A percentile compares a stretch with the other conserved stretches of the same genome.
These are phyloP conservation scores for Luperina nickerlii DNA, from an alignment of 2,888 invertebrate species.

Conservation along the genomic window DNA sequence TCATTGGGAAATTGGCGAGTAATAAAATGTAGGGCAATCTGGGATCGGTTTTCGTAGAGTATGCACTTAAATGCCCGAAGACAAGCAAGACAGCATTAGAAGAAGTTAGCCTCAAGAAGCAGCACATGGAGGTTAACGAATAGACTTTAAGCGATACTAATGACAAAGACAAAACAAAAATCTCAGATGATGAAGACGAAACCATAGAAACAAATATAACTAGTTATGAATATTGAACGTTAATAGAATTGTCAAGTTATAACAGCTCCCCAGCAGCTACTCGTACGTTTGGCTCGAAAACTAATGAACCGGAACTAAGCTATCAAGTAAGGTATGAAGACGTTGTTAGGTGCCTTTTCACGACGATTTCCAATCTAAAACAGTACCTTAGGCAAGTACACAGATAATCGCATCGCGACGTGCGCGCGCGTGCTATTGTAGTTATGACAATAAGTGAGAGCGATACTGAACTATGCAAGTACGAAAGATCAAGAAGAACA, in stretches of 20 bases:
- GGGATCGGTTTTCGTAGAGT: neutral
- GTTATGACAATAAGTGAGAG: slow-evolving; percentile 41
- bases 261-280: neutral
- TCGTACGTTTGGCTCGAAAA: neutral
- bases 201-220: neutral
- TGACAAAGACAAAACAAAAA: neutral
- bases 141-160: neutral
- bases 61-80: neutral
- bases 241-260: neutral
- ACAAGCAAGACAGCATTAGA: neutral
- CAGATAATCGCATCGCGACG: slow-evolving; percentile 18
- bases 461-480: neutral
- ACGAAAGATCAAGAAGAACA: neutral
- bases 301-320: slow-evolving; percentile 12
- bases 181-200: neutral
- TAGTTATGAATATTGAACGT: neutral
- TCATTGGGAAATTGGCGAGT: slow-evolving; percentile 14
- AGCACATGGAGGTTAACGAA: neutral
- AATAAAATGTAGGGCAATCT: neutral
- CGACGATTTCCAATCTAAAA: slow-evolving; percentile 46
- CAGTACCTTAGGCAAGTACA: slow-evolving; percentile 4
- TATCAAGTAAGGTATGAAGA: slow-evolving; percentile 9
- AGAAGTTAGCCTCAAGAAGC: neutral
- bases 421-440: slow-evolving; percentile 17
- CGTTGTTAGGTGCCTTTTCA: neutral